Conservation (phyloP, 2,888 invertebrate genomes). For the Selenia dentaria region DNA sequence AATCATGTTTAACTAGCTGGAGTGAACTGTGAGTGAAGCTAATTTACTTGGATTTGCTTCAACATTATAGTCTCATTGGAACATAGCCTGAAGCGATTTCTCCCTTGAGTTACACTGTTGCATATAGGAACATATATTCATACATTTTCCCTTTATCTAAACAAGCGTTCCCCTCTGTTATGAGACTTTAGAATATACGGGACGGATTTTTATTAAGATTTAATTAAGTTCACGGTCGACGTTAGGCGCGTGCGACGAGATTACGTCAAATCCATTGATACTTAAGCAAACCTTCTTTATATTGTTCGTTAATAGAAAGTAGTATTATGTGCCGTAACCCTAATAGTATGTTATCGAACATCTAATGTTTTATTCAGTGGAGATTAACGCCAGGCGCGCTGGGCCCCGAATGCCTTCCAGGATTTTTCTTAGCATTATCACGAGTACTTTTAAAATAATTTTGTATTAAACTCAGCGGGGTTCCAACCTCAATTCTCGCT, state of each 20-base stretch:
- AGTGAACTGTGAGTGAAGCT: constrained; percentile 35
- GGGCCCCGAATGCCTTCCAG: constrained; percentile 52
- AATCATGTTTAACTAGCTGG: constrained; percentile 55
- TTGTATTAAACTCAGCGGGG: constrained; percentile 42
- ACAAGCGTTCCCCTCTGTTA: constrained; percentile 44
- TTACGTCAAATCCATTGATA: constrained; percentile 48
- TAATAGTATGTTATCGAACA: constrained; percentile 76
- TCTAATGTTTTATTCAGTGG: constrained; percentile 81
- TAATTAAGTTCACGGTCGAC: constrained; percentile 65
- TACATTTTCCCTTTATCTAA: constrained; percentile 16
- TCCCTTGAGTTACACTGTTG: constrained; percentile 29
- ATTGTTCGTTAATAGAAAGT: constrained; percentile 70
- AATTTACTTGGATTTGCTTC: constrained; percentile 54
- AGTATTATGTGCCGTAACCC: constrained; percentile 74
- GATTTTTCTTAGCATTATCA: constrained; percentile 67
- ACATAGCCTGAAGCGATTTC: constrained; percentile 45
- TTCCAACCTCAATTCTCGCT: constrained; percentile 33
- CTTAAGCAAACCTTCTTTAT: constrained; percentile 37
- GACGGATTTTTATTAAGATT: constrained; percentile 68
- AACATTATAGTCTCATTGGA: constrained; percentile 46
- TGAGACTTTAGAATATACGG: constrained; percentile 27
- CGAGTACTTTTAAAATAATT: constrained; percentile 41
- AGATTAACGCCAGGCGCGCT: constrained; percentile 65
- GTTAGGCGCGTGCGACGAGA: constrained; percentile 59
- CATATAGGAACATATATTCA: constrained; percentile 14